Conservation (phyloP, 2,888 invertebrate species). For the Eristalis arbustorum region DNA sequence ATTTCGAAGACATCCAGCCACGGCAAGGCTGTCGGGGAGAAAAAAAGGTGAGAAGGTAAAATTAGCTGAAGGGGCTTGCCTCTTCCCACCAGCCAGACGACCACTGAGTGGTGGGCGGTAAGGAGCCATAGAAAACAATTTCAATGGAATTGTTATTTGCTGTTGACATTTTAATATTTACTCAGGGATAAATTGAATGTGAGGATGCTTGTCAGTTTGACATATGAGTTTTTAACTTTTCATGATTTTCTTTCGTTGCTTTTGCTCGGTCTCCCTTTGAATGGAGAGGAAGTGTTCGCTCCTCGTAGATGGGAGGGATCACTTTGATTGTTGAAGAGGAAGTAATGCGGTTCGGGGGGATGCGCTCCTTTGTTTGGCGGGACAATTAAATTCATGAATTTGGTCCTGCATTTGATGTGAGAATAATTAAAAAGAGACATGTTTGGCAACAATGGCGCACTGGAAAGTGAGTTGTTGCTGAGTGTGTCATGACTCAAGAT, state of each 20-base stretch:
- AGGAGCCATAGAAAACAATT: constrained; percentile 14
- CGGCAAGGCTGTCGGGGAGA: neutral
- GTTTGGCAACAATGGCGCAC: neutral
- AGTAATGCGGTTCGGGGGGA: constrained; percentile 17
- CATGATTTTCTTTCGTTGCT: neutral
- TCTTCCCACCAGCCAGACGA: neutral
- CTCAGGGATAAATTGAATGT: constrained; percentile 58
- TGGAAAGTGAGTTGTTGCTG: neutral
- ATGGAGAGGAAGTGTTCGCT: neutral
- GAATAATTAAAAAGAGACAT: constrained; percentile 38
- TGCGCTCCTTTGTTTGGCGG: neutral
- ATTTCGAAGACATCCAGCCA: constrained; percentile 4
- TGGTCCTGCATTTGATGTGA: constrained; percentile 40
- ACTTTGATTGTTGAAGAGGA: constrained; percentile 39
- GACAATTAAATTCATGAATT: constrained; percentile 26
- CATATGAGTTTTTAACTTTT: constrained; percentile 52
- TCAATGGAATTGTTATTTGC: constrained; percentile 54
- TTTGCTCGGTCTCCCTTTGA: neutral
- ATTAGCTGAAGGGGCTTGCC: constrained; percentile 13
- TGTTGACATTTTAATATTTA: constrained; percentile 65
- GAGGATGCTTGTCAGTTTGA: constrained; percentile 58
- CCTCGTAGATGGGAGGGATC: neutral
- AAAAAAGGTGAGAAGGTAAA: constrained; percentile 17
- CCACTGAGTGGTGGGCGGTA: neutral
- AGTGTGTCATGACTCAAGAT: neutral